A percentile compares a stretch with the other conserved stretches of the same genome.
These are phyloP conservation scores for Drosophila koepferae DNA, from an alignment of 2,888 invertebrate genomes.

Conservation along the genomic window DNA sequence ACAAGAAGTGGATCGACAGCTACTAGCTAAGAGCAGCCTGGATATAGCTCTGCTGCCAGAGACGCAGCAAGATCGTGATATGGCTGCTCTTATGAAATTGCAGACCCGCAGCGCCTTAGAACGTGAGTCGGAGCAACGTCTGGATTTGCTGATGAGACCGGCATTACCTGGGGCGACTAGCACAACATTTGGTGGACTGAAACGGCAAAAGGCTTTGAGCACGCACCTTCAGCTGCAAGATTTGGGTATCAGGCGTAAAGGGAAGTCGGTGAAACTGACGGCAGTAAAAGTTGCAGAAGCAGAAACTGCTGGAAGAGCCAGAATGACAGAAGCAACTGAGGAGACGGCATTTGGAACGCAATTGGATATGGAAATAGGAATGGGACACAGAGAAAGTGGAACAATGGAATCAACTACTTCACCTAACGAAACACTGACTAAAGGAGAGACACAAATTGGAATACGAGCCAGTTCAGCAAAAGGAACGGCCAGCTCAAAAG, in stretches of 20 bases:
- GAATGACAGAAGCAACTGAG: not conserved
- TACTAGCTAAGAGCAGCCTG: constrained; percentile 91
- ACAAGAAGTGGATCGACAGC: constrained; percentile 88
- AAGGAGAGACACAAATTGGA: not conserved
- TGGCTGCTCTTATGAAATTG: constrained; percentile 91
- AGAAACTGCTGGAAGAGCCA: not conserved
- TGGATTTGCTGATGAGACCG: constrained; percentile 86
- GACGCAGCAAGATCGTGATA: constrained; percentile 90
- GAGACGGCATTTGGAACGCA: no score
- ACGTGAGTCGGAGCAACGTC: constrained; percentile 86
- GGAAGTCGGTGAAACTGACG: not conserved
- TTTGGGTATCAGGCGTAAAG: constrained; percentile 82
- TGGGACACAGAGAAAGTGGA: not conserved
- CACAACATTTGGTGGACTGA: constrained; percentile 86
- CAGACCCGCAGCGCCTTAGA: constrained; percentile 89
- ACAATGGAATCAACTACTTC: not conserved
- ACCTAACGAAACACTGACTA: not conserved
- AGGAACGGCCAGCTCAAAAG: not conserved
- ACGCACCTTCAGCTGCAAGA: constrained; percentile 74
- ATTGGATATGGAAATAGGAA: not conserved
- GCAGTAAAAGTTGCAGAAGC: not conserved
- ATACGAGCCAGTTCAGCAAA: not conserved
- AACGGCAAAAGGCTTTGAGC: constrained; percentile 86
- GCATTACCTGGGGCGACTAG: constrained; percentile 87
- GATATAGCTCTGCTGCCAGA: constrained; percentile 92